phyloP scores from a whole-genome alignment of 2,113 vertebrate genomes.

The Microtus montanus region DNA sequence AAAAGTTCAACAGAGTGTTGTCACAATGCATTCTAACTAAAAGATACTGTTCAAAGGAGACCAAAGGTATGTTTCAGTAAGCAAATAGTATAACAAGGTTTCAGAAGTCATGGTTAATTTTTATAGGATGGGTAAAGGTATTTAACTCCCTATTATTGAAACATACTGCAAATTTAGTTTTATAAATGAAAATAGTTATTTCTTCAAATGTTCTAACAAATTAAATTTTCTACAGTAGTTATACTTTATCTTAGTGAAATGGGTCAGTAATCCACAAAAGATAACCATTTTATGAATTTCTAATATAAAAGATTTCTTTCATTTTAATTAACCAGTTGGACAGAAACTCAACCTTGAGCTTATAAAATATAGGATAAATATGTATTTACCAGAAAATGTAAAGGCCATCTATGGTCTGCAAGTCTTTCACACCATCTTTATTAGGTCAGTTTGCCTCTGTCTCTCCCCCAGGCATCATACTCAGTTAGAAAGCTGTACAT shows the following conservation, averaged over 20 bases:
- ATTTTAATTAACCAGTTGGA: not conserved
- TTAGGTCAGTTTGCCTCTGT: not conserved
- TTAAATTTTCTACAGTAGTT: not conserved
- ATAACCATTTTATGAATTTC: not conserved
- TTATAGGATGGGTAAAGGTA: not conserved
- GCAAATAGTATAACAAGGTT: not conserved
- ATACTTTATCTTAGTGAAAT: not conserved
- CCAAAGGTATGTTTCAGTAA: not conserved
- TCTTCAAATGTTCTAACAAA: constrained; percentile 16
- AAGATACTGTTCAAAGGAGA: not conserved
- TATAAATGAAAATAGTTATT: not conserved
- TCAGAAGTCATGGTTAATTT: not conserved
- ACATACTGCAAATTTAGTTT: constrained; percentile 30
- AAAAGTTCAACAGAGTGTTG: not conserved
- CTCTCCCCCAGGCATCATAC: not conserved
- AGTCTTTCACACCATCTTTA: not conserved
- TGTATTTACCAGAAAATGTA: not conserved
- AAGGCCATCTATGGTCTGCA: not conserved
- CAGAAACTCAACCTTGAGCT: constrained; percentile 21
- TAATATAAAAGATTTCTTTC: not conserved
- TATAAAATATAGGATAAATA: not conserved
- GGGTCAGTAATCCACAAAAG: not conserved
- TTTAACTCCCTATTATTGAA: constrained; percentile 3
- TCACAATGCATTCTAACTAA: not conserved
- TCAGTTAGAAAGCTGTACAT: not conserved